phyloP scores from a whole-genome alignment of 2,888 invertebrate genomes.

The Drosophila pegasa region DNA sequence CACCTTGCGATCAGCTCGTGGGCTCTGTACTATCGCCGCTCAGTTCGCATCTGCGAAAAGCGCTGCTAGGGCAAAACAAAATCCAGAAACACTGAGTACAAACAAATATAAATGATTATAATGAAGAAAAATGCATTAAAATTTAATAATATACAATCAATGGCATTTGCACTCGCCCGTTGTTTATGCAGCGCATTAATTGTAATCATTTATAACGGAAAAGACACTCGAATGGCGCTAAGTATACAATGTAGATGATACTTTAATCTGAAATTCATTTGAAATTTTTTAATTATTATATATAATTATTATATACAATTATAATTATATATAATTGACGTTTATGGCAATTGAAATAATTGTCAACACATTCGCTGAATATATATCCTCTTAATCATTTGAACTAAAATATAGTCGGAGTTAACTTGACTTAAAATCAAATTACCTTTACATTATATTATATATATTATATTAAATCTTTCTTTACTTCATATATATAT shows the following conservation, averaged over 20 bases:
- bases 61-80: constrained; percentile 3
- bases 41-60: neutral
- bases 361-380: too few relatives aligned
- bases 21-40: constrained; percentile 30
- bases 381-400: too few relatives aligned
- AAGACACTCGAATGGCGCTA: constrained; percentile 12
- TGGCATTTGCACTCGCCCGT: constrained; percentile 62
- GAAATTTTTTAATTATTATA: too few relatives aligned
- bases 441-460: too few relatives aligned
- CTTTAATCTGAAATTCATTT: neutral
- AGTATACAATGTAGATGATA: neutral
- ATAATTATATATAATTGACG: too few relatives aligned
- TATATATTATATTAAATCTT: too few relatives aligned
- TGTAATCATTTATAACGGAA: constrained; percentile 37
- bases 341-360: too few relatives aligned
- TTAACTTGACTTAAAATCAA: too few relatives aligned
- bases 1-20: constrained; percentile 30
- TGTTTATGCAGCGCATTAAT: constrained; percentile 51
- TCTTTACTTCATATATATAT: too few relatives aligned
- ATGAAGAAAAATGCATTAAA: constrained; percentile 10
- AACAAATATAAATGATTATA: neutral
- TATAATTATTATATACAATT: too few relatives aligned
- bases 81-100: constrained; percentile 18
- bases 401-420: too few relatives aligned
- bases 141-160: constrained; percentile 52